Evolutionary conservation across 2,797 vertebrate genomes (phyloP).

Genomic region (Centroberyx gerrardi): DNA sequence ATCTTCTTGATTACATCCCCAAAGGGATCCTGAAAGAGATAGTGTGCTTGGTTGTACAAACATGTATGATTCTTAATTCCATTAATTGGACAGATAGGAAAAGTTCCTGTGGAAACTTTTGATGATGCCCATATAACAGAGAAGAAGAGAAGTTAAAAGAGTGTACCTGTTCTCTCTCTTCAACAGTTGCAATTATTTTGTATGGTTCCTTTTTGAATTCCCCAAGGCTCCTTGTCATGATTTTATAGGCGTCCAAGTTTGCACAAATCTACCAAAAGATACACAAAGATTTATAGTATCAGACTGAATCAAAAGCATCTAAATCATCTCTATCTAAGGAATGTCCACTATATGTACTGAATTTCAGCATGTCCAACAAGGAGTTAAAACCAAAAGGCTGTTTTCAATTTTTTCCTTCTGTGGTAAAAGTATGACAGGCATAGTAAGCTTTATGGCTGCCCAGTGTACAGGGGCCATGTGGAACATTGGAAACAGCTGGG

Average conservation of each 20-base stretch:
- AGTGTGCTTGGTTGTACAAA: not conserved
- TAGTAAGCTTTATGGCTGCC: conserved; percentile 55
- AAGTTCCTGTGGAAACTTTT: not conserved
- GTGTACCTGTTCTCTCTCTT: conserved; percentile 88
- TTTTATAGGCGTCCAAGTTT: conserved; percentile 92
- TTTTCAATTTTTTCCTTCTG: conserved; percentile 42
- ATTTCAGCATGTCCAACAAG: not conserved
- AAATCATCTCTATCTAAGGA: not conserved
- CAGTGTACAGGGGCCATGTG: conserved; percentile 31
- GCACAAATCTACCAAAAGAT: conserved; percentile 93
- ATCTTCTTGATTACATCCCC: conserved; percentile 91
- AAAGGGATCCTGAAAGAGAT: conserved; percentile 92
- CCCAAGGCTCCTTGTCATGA: conserved; percentile 89
- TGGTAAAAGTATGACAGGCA: conserved; percentile 36
- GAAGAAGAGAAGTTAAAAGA: not conserved
- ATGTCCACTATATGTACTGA: conserved; percentile 1
- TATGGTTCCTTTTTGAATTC: conserved; percentile 85
- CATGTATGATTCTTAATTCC: not conserved
- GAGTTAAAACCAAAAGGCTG: conserved; percentile 21
- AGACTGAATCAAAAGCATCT: conserved; percentile 27
- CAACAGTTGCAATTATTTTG: conserved; percentile 87
- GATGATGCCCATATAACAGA: not conserved
- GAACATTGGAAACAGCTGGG: conserved; percentile 76
- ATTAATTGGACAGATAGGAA: not conserved
- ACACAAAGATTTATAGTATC: conserved; percentile 10